Conservation (phyloP, 2,888 invertebrate genomes). For the Magallana nippona region DNA sequence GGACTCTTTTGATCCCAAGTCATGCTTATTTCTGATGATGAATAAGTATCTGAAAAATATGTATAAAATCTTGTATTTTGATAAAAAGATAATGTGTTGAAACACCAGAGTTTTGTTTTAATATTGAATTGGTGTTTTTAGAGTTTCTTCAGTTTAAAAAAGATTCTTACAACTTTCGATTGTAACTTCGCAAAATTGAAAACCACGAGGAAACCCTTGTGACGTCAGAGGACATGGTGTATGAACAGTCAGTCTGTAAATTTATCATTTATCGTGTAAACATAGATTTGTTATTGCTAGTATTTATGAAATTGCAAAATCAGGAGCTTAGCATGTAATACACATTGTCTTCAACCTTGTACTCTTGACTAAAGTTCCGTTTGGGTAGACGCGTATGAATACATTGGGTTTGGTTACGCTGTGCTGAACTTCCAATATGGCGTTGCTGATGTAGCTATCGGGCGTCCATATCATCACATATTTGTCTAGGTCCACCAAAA, state of each 20-base stretch:
- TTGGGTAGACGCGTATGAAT: slow-evolving; percentile 44
- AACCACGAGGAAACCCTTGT: slow-evolving; percentile 37
- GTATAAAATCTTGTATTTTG: too few relatives aligned
- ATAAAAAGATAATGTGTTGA: too few relatives aligned
- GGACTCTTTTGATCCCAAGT: slow-evolving; percentile 4
- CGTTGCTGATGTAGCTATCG: slow-evolving; percentile 39
- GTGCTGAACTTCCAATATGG: slow-evolving; percentile 37
- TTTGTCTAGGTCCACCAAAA: slow-evolving; percentile 24
- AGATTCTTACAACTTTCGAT: slow-evolving; percentile 43
- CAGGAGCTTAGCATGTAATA: background rate
- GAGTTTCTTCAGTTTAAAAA: background rate
- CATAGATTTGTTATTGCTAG: background rate
- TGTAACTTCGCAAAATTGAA: slow-evolving; percentile 1
- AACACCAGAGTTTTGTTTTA: too few relatives aligned
- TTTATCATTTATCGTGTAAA: background rate
- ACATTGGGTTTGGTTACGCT: slow-evolving; percentile 39
- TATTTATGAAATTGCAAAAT: too few relatives aligned
- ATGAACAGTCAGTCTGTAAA: slow-evolving; percentile 39
- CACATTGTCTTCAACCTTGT: slow-evolving; percentile 16
- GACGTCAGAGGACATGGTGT: slow-evolving; percentile 40
- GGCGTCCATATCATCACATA: slow-evolving; percentile 42
- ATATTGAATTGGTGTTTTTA: too few relatives aligned
- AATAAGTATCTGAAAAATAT: slow-evolving; percentile 27
- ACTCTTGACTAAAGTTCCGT: slow-evolving; percentile 42
- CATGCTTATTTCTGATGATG: slow-evolving; percentile 26